These are phyloP conservation scores for Eunapius fragilis DNA, from an alignment of 37 sponge, comb jelly and placozoan genomes.

Conservation along the genomic window DNA sequence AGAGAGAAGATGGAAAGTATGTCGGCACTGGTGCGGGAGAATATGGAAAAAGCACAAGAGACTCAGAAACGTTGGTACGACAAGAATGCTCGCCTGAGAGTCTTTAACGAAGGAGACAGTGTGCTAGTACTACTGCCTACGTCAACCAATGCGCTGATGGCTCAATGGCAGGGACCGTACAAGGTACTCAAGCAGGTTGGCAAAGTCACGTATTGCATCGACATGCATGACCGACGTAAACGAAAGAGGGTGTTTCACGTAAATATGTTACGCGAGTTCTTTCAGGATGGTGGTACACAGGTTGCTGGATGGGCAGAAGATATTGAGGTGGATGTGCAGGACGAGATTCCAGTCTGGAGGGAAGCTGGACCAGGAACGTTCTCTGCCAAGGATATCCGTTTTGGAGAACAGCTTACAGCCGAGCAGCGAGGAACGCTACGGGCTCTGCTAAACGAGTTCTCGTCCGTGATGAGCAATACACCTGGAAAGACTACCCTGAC, in stretches of 20 bases:
- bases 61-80: no score
- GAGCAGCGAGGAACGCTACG: not conserved
- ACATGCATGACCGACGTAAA: no score
- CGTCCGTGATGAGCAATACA: not conserved
- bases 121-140: slow-evolving; percentile 46
- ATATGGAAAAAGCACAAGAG: no score
- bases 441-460: not conserved
- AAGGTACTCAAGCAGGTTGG: slow-evolving; percentile 14
- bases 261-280: no score
- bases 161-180: slow-evolving; percentile 47
- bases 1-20: no score
- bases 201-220: slow-evolving; percentile 23
- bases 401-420: slow-evolving; percentile 1
- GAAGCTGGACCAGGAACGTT: not conserved
- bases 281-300: no score
- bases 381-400: not conserved
- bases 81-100: no score
- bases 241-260: no score
- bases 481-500: slow-evolving; percentile 16
- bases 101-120: slow-evolving; percentile 6
- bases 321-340: slow-evolving; percentile 12
- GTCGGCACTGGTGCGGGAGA: no score
- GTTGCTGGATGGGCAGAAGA: no score
- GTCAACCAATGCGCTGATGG: slow-evolving; percentile 7
- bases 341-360: not conserved